phyloP scores from a whole-genome alignment of 2,113 vertebrate genomes.

The Mystacornis crossleyi region DNA sequence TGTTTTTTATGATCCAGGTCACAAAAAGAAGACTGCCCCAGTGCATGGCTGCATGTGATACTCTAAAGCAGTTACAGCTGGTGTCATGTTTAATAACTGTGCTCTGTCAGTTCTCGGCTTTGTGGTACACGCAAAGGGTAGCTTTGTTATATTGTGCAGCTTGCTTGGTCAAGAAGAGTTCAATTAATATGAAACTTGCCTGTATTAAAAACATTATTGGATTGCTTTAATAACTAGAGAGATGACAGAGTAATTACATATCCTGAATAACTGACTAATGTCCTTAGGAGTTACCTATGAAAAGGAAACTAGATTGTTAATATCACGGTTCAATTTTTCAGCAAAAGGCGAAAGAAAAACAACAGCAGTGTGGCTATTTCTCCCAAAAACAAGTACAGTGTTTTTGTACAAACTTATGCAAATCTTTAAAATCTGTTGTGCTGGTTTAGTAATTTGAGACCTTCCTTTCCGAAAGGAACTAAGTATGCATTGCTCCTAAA shows the following conservation, averaged over 20 bases:
- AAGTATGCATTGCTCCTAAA: neutral
- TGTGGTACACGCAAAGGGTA: neutral
- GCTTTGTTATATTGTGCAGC: neutral
- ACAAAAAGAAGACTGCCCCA: neutral
- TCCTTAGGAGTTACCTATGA: neutral
- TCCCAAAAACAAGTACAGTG: neutral
- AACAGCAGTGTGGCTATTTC: neutral
- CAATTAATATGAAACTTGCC: neutral
- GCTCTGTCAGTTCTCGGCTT: neutral
- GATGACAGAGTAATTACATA: neutral
- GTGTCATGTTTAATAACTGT: neutral
- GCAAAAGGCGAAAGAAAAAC: neutral
- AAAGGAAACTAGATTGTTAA: neutral
- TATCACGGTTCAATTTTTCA: neutral
- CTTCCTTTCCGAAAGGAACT: neutral
- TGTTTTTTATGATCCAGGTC: neutral
- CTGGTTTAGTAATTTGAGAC: neutral
- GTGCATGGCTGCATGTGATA: neutral
- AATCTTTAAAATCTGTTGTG: neutral
- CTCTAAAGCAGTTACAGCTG: neutral
- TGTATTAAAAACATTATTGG: neutral
- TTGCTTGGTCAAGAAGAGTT: neutral
- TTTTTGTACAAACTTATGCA: neutral
- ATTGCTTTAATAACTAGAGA: neutral
- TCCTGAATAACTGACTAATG: neutral